Evolutionary conservation across 1,140 invertebrate genomes (phyloP).

Genomic region (Zaprionus ornatus): DNA sequence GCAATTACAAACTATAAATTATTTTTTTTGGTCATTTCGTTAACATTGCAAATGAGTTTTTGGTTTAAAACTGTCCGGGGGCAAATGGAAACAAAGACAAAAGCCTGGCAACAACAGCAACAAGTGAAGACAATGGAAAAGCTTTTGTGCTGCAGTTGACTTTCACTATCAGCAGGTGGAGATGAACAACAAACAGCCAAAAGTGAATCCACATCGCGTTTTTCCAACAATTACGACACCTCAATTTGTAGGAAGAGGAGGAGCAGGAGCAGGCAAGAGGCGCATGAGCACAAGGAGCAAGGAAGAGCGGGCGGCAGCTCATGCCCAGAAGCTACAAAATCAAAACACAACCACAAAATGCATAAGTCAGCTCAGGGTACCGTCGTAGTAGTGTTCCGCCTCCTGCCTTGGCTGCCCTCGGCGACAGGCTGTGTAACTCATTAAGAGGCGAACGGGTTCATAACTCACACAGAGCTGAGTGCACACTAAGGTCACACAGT

Average conservation of each 20-base stretch:
- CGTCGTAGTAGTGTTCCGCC: conserved; percentile 4
- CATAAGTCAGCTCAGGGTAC: conserved; percentile 14
- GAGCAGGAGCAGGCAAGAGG: background rate
- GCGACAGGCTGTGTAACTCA: conserved; percentile 58
- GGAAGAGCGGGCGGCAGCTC: background rate
- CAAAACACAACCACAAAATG: conserved; percentile 33
- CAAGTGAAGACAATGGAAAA: conserved; percentile 46
- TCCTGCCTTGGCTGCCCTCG: conserved; percentile 19
- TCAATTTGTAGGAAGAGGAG: conserved; percentile 60
- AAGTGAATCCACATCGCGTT: conserved; percentile 32
- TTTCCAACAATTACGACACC: conserved; percentile 73
- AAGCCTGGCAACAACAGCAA: background rate
- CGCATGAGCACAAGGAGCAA: background rate
- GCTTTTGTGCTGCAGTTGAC: conserved; percentile 35
- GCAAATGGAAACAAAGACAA: conserved; percentile 14
- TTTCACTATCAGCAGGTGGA: conserved; percentile 62
- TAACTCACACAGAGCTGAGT: conserved; percentile 50
- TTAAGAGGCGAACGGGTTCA: conserved; percentile 74
- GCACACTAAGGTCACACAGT: conserved; percentile 41
- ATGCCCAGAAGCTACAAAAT: conserved; percentile 76
- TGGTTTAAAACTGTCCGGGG: conserved; percentile 46
- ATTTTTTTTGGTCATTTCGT: conserved; percentile 53
- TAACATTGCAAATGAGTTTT: conserved; percentile 72
- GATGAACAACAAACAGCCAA: conserved; percentile 52
- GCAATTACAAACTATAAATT: conserved; percentile 38